Base-by-base conservation (phyloP, 2,797 vertebrate species). In the Channallabes apus region DNA sequence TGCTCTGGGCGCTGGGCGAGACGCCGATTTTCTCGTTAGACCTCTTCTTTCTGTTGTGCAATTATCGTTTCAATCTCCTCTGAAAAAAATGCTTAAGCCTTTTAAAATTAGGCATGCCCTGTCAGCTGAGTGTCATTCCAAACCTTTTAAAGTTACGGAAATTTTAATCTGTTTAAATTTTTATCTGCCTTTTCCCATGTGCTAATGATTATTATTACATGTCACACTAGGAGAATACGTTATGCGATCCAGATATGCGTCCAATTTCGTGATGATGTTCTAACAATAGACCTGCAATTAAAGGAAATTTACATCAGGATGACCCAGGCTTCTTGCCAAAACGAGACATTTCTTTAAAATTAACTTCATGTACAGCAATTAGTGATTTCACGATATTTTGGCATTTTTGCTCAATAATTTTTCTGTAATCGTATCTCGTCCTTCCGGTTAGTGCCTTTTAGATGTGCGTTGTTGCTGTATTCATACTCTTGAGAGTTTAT, bases 1-100 rank as follows among this genome's bases (percentile, higher is more conserved):
- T 61, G 82, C 84, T 76, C 29, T 18, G 29, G 87, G 87, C 85
- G 7, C 54, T 89, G 86, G 76, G 84, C 80, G 72, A 54, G 58
- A 85, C 29, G 82, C 84, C 14, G 84, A 88, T 84, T 82, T 90
- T 88, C 88, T 88, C 18, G 86, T 90, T 38, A 73, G 83, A 54
- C 64, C 2, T 82, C 83, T 86, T 88, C 78, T 82, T 20, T 18
- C 18, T 29, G 76, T 82, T 61, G 29, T 83, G 84, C 75, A 86
- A 86, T 88, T 75, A 79, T 67, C 59, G 82, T 27, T 27, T 80
- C 54, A 67, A 54, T 85, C 84, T 73, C 62, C 62, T 67, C 27
- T 14, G 35, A 83, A 83, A 82, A 85, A 83, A 82, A 85, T 67
- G 17, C 85, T 83, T 87, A 41, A 61, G 41, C 24, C 6, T 5